A percentile compares a stretch with the other conserved stretches of the same genome.
These are phyloP conservation scores for Bombus ignitus DNA, from an alignment of 1,140 invertebrate genomes.

Conservation along the genomic window DNA sequence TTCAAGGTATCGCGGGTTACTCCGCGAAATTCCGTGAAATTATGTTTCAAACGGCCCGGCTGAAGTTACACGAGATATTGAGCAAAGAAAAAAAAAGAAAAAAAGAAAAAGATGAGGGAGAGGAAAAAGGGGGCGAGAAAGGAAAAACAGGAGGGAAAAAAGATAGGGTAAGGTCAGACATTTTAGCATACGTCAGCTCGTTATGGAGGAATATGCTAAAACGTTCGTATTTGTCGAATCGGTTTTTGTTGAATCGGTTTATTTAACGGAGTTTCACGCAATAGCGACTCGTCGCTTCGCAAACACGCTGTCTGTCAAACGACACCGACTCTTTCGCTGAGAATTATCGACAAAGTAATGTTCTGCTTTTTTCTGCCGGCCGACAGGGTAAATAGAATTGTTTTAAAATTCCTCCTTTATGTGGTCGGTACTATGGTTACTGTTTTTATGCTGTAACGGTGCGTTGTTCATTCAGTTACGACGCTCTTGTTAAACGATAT, in stretches of 20 bases:
- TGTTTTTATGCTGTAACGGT: not conserved
- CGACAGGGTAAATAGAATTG: not conserved
- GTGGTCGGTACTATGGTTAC: not conserved
- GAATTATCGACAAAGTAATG: conserved; percentile 18
- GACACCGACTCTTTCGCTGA: not conserved
- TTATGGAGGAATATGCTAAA: conserved; percentile 18
- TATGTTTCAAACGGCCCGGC: not conserved
- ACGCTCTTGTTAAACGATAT: not conserved
- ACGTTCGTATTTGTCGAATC: conserved; percentile 35
- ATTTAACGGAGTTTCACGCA: conserved; percentile 13
- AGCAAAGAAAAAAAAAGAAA: not conserved
- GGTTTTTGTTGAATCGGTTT: conserved; percentile 35
- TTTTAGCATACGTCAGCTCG: conserved; percentile 10
- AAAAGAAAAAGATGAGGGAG: not conserved
- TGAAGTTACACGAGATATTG: not conserved
- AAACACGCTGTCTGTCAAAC: conserved; percentile 28
- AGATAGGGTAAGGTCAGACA: not conserved
- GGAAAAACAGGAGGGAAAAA: not conserved
- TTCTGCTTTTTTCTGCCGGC: not conserved
- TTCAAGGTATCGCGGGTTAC: not conserved
- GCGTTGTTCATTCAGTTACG: not conserved
- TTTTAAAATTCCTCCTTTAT: not conserved
- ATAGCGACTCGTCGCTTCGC: not conserved
- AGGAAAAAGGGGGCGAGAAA: not conserved
- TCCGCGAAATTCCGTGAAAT: not conserved